Conservation (phyloP, 2,888 invertebrate species). For the Apamea monoglypha region DNA sequence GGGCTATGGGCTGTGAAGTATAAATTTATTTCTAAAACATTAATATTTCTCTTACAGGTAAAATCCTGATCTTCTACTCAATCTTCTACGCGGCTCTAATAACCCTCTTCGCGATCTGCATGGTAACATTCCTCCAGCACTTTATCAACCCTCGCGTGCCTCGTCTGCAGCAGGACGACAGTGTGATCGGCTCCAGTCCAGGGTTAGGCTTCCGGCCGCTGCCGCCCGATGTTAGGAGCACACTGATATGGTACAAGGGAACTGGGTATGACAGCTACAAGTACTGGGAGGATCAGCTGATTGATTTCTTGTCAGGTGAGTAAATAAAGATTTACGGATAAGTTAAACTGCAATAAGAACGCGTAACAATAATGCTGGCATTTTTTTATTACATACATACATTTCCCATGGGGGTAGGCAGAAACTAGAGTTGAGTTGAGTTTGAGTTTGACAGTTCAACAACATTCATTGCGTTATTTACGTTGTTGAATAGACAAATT, state of each 20-base stretch:
- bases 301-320: slow-evolving; percentile 95
- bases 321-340: slow-evolving; percentile 32
- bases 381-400: not conserved
- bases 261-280: slow-evolving; percentile 93
- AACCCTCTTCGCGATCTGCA: slow-evolving; percentile 97
- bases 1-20: not conserved
- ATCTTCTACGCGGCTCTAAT: slow-evolving; percentile 97
- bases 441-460: too few species aligned
- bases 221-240: slow-evolving; percentile 97
- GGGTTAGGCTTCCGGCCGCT: slow-evolving; percentile 98
- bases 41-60: slow-evolving; percentile 91
- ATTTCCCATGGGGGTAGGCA: too few species aligned
- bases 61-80: slow-evolving; percentile 97
- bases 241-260: slow-evolving; percentile 98
- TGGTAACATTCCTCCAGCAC: slow-evolving; percentile 97
- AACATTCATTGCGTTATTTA: too few species aligned
- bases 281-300: slow-evolving; percentile 95
- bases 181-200: slow-evolving; percentile 98
- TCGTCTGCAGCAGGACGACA: slow-evolving; percentile 95
- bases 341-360: not conserved
- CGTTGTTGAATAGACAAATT: too few species aligned
- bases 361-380: not conserved
- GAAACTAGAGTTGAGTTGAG: too few species aligned
- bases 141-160: slow-evolving; percentile 96
- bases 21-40: not conserved